Base-by-base conservation (phyloP, 2,113 vertebrate genomes). In the Salvelinus sp. region DNA sequence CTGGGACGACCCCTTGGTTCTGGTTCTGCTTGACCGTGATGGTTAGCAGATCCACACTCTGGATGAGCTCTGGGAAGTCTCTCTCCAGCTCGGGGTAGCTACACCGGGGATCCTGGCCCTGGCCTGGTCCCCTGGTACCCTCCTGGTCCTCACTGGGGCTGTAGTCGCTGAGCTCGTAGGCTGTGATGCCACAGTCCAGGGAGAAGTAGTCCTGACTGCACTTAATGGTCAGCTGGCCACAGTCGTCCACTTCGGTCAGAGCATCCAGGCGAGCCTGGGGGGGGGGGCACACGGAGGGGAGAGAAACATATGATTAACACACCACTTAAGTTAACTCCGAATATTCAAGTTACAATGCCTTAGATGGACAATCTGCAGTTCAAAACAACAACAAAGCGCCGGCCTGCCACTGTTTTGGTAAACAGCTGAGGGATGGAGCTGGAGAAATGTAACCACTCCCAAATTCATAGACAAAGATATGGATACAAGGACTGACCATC, bases 141-240 rank as follows among this genome's bases (percentile, higher is more conserved):
- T 90, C 93, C 13, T 67, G 92, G 80, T 97, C 96, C 50, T 98
- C 96, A 27, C 96, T 92, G 18, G 98, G 98, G 87, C 98, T 99
- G 79, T 97, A 98, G 91, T 97, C 98, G 14, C 95, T 96, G 28
- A 99, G 91, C 83, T 99, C 98, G 69, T 95, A 98, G 64, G 98
- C 98, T 22, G 98, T 99, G 90, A 99, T 99, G 10, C 98, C 98
- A 69, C 98, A 99, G 90, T 99, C 98, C 79, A 99, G 81, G 20
- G 98, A 99, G 85, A 99, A 95, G 86, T 99, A 99, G 90, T 99
- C 96, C 83, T 95, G 96, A 85, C 96, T 98, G 90, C 98, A 99
- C 92, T 97, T 96, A 79, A 99, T 99, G 6, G 97, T 98, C 89
- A 99, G 87, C 87, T 97, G 96, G 77, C 97, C 97, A n/a, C 96